Evolutionary conservation across 2,888 invertebrate genomes (phyloP), one percentile per base, ranked within the genome.

Genomic region (Vesta saturnalis): DNA sequence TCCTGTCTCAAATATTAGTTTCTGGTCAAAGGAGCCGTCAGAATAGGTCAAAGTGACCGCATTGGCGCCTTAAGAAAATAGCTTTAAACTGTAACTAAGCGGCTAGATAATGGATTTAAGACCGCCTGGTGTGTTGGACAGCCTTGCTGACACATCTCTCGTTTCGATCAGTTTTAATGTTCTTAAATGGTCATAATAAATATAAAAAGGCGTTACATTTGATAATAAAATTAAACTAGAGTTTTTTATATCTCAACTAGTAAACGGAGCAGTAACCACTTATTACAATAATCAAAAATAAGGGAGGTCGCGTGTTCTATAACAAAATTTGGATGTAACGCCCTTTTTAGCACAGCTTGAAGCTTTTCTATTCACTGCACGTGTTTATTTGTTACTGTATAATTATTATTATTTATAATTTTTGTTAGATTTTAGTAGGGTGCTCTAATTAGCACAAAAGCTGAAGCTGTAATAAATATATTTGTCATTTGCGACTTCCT

Each of bases 21-120:
- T 69, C 62, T 60, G 35, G 47, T 67, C 66, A 70, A 70, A 70
- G 70, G 63, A 57, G 39, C 70, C 70, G 66, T 70, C 63, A 59
- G 30, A 49, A 62, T 62, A 62, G 66, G 66, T 72, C 72, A 76
- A 73, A 72, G 73, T 60, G 60, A 61, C 76, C 72, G 73, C 76
- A 64, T 73, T 73, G 76, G 76, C 76, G 76, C 76, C 76, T 76
- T 72, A 65, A 72, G 72, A 73, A 74, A 74, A 70, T 72, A 71
- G 69, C 72, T 74, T 73, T 71, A 70, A 68, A 64, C 67, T 65
- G 73, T 64, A 72, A 72, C 73, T 64, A 69, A 71, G 61, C 69
- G 67, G 57, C 60, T 64, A 71, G 70, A 73, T 72, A 72, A 73
- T 70, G 58, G 70, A 46, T 35, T 46, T 62, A 19, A 21, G 73